Evolutionary conservation across 2,797 vertebrate genomes (phyloP), one percentile per base, ranked within the genome.

Genomic region (Periophthalmus magnuspinnatus): DNA sequence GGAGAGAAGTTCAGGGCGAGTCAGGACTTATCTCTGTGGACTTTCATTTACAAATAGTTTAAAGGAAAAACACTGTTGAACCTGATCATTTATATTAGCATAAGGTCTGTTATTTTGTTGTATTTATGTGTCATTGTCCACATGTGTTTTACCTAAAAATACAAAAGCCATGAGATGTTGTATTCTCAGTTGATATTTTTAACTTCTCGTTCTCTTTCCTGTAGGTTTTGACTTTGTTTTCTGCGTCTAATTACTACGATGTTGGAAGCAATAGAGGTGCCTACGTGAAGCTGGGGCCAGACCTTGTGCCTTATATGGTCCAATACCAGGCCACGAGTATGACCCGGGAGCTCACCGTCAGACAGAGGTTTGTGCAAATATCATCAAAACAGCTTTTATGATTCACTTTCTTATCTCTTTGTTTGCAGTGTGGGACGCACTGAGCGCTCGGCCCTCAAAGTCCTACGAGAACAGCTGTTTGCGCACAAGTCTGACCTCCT

Each of bases 181-280:
- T 57, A 55, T 57, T 9, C 55, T 55, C 21, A 8, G 9, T 32
- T 14, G 28, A 58, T 45, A 13, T 45, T 45, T 41, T 45, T 45
- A 45, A 55, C 55, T 55, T 61, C 33, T 32, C 19, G 6, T 47
- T 64, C 6, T n/a, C 13, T 67, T 52, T 28, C 28, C 1, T 28
- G 28, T 5, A 94, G 93, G 91, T 94, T 38, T 88, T 94, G 69
- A 94, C 93, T 16, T 81, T 94, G 78, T 94, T 94, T 80, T 94
- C 93, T 28, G 93, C 92, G 59, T 94, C 97, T 7, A 99, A 99
- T 84, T 98, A 99, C 87, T 99, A 98, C 0, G 95, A 97, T 22
- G 90, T 95, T 67, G 97, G 97, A 75, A 99, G 97, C 81, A 99
- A 98, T 90, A 93, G 95, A 78, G 97, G 97, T 54, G 97, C 97